phyloP scores from a whole-genome alignment of 2,113 vertebrate genomes.

The Osmerus eperlanus region DNA sequence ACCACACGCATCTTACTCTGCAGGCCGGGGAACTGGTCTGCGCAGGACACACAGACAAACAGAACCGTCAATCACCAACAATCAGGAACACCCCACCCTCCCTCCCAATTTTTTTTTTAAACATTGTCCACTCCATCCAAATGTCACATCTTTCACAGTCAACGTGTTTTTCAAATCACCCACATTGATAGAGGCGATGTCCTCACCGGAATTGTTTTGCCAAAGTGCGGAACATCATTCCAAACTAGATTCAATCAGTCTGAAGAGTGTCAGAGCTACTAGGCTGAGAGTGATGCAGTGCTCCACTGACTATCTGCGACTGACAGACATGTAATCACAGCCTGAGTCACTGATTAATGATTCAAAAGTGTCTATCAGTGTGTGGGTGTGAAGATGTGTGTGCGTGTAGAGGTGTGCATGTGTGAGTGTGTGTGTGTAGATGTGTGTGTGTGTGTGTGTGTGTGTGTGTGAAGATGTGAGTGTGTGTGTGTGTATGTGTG shows the following conservation, averaged over 20 bases:
- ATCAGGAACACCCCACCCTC: background rate
- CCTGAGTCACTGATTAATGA: conserved; percentile 43
- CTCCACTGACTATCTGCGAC: conserved; percentile 28
- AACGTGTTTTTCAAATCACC: too few relatives aligned
- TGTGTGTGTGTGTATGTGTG: background rate
- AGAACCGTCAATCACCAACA: background rate
- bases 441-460: conserved; percentile 23
- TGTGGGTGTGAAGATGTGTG: background rate
- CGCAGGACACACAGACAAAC: background rate
- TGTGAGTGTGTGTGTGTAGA: background rate
- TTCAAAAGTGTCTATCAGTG: conserved; percentile 41
- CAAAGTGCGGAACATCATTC: too few relatives aligned
- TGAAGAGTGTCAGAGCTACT: too few relatives aligned
- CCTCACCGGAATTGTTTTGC: too few relatives aligned
- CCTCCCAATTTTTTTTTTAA: too few relatives aligned
- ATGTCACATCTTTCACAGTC: too few relatives aligned
- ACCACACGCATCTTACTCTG: conserved; percentile 99
- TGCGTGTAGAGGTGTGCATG: conserved; percentile 4
- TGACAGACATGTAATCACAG: conserved; percentile 46
- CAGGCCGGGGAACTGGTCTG: conserved; percentile 95
- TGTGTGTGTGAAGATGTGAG: background rate
- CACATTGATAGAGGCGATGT: too few relatives aligned
- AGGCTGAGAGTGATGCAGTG: too few relatives aligned
- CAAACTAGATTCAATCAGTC: too few relatives aligned
- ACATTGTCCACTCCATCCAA: too few relatives aligned